Evolutionary conservation across 2,888 invertebrate species (phyloP).

Genomic region (Frankliniella intonsa): DNA sequence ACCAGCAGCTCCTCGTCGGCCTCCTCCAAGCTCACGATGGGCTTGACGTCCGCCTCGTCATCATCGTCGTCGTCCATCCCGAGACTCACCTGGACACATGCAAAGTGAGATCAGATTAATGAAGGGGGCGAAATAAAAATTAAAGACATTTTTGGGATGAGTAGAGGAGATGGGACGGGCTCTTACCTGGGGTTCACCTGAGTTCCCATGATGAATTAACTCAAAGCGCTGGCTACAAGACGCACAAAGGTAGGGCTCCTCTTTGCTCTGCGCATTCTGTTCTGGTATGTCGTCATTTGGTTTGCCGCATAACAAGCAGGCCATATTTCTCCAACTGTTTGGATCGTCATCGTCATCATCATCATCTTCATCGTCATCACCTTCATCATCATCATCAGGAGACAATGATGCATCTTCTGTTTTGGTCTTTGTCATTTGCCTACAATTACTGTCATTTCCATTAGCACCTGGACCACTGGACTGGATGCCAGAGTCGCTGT

Average conservation of each 20-base stretch:
- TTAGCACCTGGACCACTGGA: background rate
- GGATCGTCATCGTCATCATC: background rate
- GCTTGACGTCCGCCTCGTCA: background rate
- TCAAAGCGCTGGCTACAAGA: conserved; percentile 7
- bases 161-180: background rate
- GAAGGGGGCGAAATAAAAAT: too few relatives aligned
- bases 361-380: background rate
- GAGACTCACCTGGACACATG: background rate
- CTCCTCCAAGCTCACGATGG: conserved; percentile 38
- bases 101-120: background rate
- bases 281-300: background rate
- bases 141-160: background rate
- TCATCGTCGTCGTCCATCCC: background rate
- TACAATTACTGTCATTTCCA: background rate
- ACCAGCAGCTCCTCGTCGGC: conserved; percentile 44
- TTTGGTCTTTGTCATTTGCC: background rate
- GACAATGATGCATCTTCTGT: background rate
- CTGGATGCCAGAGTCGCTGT: background rate
- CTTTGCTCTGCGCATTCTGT: background rate
- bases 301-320: background rate
- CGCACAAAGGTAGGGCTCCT: background rate
- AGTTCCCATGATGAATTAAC: background rate
- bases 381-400: background rate
- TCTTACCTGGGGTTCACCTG: background rate
- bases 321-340: background rate